These are phyloP conservation scores for Erebia ligea DNA, from an alignment of 2,888 invertebrate species.

Conservation along the genomic window DNA sequence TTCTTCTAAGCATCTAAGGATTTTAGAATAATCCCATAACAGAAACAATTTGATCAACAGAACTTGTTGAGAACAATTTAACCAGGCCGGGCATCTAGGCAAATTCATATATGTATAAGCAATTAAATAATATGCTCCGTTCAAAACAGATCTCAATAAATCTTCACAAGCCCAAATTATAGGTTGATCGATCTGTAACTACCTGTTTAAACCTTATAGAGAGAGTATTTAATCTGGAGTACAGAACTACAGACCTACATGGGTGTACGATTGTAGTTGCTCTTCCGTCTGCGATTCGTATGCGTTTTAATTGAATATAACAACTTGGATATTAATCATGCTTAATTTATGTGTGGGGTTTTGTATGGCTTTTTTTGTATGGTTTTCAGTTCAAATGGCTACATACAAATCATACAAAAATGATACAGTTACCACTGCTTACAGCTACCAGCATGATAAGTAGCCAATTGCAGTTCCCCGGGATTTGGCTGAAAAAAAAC, in stretches of 20 bases:
- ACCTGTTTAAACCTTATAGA: slow-evolving; percentile 1
- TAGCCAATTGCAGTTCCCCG: not conserved
- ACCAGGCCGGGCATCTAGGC: too few relatives aligned
- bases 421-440: too few relatives aligned
- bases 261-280: slow-evolving; percentile 7
- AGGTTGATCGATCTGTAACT: not conserved
- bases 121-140: not conserved
- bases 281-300: slow-evolving; percentile 3
- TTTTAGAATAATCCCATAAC: too few relatives aligned
- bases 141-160: not conserved
- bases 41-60: too few relatives aligned
- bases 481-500: not conserved
- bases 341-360: not conserved
- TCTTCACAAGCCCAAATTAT: not conserved
- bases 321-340: slow-evolving; percentile 3
- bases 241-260: not conserved
- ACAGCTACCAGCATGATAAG: too few relatives aligned
- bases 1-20: too few relatives aligned
- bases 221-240: not conserved
- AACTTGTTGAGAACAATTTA: too few relatives aligned
- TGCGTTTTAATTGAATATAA: slow-evolving; percentile 4
- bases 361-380: too few relatives aligned
- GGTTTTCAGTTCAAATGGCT: slow-evolving; percentile 22
- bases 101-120: too few relatives aligned
- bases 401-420: too few relatives aligned